These are phyloP conservation scores for Tyria jacobaeae DNA, from an alignment of 2,888 invertebrate genomes.

Conservation along the genomic window DNA sequence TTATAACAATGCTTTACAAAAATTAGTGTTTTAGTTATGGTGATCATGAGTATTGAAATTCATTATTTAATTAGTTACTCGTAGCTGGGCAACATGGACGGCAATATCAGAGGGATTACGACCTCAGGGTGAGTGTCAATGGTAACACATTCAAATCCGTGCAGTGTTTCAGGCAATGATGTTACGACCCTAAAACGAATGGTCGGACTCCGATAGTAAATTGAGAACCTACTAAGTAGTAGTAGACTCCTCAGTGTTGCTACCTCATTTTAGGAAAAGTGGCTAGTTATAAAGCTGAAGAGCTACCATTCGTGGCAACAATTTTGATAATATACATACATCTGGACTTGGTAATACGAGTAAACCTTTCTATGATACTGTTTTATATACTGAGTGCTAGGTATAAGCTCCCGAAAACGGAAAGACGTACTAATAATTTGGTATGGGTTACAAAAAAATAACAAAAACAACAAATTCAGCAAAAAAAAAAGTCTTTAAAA, in stretches of 20 bases:
- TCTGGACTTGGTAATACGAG: too few relatives aligned
- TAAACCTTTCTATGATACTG: too few relatives aligned
- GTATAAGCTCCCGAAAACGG: too few relatives aligned
- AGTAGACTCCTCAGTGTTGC: not conserved
- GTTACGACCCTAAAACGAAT: conserved; percentile 56
- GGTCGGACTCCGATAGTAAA: conserved; percentile 9
- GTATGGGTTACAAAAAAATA: too few relatives aligned
- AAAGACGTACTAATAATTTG: too few relatives aligned
- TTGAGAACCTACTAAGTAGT: not conserved
- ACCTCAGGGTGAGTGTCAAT: conserved; percentile 29
- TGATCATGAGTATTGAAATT: conserved; percentile 44
- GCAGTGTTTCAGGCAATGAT: conserved; percentile 52
- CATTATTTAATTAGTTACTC: conserved; percentile 55
- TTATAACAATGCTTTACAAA: conserved; percentile 33
- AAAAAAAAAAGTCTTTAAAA: too few relatives aligned
- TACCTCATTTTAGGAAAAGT: not conserved
- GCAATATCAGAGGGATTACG: conserved; percentile 50
- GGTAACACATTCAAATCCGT: conserved; percentile 47
- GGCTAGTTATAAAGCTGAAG: not conserved
- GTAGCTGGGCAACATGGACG: conserved; percentile 57
- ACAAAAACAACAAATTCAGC: too few relatives aligned
- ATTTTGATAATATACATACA: too few relatives aligned
- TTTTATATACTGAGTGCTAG: too few relatives aligned
- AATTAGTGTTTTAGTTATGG: conserved; percentile 46
- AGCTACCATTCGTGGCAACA: too few relatives aligned